Evolutionary conservation across 2,113 vertebrate genomes (phyloP).

Genomic region (Rafetus swinhoei): DNA sequence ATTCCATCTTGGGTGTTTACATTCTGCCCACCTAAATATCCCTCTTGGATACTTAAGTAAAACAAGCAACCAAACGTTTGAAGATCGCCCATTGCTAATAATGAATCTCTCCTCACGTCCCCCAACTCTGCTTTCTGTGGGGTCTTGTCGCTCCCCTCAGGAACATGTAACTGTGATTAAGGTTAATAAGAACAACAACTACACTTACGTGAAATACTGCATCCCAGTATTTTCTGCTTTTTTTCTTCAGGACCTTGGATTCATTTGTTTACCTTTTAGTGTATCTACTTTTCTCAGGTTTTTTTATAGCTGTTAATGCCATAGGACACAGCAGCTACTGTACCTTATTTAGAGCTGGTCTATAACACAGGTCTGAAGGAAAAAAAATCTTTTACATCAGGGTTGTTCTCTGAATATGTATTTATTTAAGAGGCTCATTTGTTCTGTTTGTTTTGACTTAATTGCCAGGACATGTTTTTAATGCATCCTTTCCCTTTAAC

Average conservation of each 20-base stretch:
- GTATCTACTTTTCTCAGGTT: not conserved
- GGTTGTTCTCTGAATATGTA: not conserved
- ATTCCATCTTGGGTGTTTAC: slow-evolving; percentile 48
- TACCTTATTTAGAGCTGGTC: not conserved
- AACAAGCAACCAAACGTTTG: not conserved
- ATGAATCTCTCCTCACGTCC: not conserved
- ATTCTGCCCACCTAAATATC: slow-evolving; percentile 25
- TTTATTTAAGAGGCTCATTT: slow-evolving; percentile 50
- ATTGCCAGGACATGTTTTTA: not conserved
- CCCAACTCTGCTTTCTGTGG: not conserved
- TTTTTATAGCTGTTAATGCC: not conserved
- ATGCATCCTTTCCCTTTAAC: slow-evolving; percentile 14
- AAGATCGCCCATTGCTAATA: slow-evolving; percentile 31
- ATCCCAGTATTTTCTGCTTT: not conserved
- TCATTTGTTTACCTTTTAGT: slow-evolving; percentile 50
- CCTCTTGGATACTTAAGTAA: not conserved
- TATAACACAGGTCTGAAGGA: not conserved
- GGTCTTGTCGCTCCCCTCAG: not conserved
- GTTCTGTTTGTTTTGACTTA: slow-evolving; percentile 42
- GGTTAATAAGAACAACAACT: not conserved
- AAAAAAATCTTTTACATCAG: not conserved
- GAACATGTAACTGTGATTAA: not conserved
- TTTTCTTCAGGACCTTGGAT: slow-evolving; percentile 34
- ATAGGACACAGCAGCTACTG: slow-evolving; percentile 28
- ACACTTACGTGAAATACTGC: not conserved